Percentiles rank a stretch among this genome's conserved stretches.
Evolutionary conservation across 2,113 vertebrate genomes (phyloP).

Genomic region (Megaceryle torquata): DNA sequence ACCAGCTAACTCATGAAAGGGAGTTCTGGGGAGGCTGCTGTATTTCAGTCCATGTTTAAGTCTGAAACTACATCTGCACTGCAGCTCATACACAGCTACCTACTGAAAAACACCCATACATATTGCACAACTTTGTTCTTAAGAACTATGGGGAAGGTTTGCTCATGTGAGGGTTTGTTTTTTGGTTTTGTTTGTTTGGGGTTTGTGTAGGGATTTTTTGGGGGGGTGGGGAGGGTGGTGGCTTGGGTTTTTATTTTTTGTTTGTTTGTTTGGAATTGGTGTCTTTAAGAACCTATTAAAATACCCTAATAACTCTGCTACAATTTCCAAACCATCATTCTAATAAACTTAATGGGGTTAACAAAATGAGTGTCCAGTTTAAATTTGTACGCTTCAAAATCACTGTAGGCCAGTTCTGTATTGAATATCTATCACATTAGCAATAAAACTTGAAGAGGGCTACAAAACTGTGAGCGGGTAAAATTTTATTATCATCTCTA

Average conservation of each 20-base stretch:
- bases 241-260: neutral
- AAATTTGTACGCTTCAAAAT: neutral
- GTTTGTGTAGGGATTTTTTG: neutral
- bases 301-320: neutral
- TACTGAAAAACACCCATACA: neutral
- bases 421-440: neutral
- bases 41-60: neutral
- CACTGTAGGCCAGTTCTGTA: neutral
- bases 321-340: neutral
- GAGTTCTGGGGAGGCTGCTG: neutral
- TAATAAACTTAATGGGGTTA: neutral
- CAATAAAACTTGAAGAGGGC: neutral
- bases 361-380: neutral
- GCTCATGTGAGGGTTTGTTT: neutral
- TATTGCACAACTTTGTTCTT: neutral
- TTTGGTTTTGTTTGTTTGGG: neutral
- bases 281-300: neutral
- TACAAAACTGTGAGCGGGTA: neutral
- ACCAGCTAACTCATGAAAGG: neutral
- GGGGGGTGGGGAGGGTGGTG: neutral
- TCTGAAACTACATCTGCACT: neutral
- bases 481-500: neutral
- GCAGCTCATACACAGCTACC: too few relatives aligned
- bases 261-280: too few relatives aligned
- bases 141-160: neutral